These are phyloP conservation scores for Tapirus indicus DNA, from an alignment of 2,797 vertebrate species.

Conservation along the genomic window DNA sequence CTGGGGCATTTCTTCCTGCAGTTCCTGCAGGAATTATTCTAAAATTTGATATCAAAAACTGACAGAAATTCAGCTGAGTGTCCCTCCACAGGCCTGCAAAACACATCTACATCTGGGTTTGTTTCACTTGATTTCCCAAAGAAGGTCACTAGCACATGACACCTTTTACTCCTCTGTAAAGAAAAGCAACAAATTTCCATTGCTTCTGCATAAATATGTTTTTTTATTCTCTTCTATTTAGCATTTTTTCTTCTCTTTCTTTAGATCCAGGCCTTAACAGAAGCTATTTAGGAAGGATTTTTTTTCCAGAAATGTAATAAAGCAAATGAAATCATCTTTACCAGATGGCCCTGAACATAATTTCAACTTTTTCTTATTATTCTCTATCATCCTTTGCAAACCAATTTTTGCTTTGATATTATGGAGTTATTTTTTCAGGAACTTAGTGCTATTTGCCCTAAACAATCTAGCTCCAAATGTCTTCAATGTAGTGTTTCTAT, in stretches of 20 bases:
- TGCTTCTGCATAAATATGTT: conserved; percentile 13
- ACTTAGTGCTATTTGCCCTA: not conserved
- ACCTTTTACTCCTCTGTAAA: conserved; percentile 27
- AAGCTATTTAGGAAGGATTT: conserved; percentile 26
- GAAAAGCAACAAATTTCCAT: conserved; percentile 2
- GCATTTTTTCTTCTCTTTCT: not conserved
- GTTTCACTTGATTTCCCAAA: conserved; percentile 49
- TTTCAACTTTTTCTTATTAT: conserved; percentile 24
- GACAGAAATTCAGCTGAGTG: conserved; percentile 1
- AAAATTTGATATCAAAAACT: conserved; percentile 46
- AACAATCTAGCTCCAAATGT: not conserved
- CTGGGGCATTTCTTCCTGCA: not conserved
- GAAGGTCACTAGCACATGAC: conserved; percentile 24
- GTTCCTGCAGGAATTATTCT: conserved; percentile 40
- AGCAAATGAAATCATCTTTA: conserved; percentile 62
- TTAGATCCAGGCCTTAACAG: not conserved
- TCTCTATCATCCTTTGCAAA: conserved; percentile 30
- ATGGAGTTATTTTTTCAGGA: conserved; percentile 40
- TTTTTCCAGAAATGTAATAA: not conserved
- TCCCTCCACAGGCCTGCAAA: not conserved
- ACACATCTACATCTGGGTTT: not conserved
- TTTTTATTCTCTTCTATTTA: conserved; percentile 6
- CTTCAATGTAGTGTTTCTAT: not conserved
- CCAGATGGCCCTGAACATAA: conserved; percentile 39
- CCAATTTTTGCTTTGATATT: conserved; percentile 50